Evolutionary conservation across 2,113 vertebrate genomes (phyloP).

Genomic region (Vicugna pacos): DNA sequence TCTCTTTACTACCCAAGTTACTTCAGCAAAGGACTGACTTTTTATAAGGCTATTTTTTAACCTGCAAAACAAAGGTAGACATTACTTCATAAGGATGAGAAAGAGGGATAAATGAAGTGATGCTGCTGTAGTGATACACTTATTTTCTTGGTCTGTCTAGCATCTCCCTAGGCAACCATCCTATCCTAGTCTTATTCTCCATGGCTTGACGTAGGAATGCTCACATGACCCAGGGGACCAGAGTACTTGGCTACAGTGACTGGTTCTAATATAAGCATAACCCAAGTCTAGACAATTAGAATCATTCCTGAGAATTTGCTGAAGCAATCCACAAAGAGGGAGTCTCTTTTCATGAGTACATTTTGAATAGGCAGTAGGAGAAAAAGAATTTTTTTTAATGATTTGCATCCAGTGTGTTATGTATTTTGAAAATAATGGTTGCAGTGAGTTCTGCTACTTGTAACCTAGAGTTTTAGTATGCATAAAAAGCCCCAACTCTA

Average conservation of each 20-base stretch:
- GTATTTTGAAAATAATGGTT: slow-evolving; percentile 19
- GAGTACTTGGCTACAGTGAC: not conserved
- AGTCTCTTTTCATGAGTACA: not conserved
- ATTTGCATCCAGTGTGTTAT: not conserved
- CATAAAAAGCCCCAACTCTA: not conserved
- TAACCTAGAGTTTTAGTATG: not conserved
- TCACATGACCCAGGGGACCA: not conserved
- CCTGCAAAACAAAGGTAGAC: not conserved
- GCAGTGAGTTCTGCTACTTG: not conserved
- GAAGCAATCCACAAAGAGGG: not conserved
- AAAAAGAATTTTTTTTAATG: not conserved
- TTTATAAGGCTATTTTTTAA: slow-evolving; percentile 9
- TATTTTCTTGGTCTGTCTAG: not conserved
- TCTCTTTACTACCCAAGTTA: not conserved
- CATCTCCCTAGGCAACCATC: not conserved
- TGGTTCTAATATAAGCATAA: not conserved
- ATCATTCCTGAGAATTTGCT: slow-evolving; percentile 9
- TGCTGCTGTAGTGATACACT: not conserved
- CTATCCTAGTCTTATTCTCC: not conserved
- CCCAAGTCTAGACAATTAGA: not conserved
- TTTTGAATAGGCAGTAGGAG: slow-evolving; percentile 9
- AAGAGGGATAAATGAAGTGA: not conserved
- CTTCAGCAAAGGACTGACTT: not conserved
- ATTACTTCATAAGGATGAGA: not conserved
- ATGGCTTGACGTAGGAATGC: not conserved